These are phyloP conservation scores for Neodiprion pinetum DNA, from an alignment of 1,140 invertebrate genomes.

Conservation along the genomic window DNA sequence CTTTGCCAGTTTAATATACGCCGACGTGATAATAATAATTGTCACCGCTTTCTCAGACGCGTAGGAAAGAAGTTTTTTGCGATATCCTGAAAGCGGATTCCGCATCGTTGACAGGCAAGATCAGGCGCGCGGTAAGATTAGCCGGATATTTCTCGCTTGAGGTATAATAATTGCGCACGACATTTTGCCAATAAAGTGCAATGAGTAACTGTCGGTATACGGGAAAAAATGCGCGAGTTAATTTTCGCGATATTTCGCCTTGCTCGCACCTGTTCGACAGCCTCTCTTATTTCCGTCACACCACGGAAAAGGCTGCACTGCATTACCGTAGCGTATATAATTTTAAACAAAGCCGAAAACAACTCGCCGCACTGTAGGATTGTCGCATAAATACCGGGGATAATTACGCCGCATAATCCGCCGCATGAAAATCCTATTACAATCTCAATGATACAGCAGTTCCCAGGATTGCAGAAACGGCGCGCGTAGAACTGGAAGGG, in stretches of 20 bases:
- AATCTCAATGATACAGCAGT: not conserved
- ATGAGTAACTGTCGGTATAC: too few species aligned
- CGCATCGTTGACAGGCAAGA: conserved; percentile 27
- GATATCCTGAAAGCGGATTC: not conserved
- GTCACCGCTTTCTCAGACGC: not conserved
- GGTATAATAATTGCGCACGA: too few species aligned
- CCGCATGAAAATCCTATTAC: not conserved
- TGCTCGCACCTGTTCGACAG: too few species aligned
- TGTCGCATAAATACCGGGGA: too few species aligned
- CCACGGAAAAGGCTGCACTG: conserved; percentile 2
- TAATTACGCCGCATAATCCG: not conserved
- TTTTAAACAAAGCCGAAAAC: too few species aligned
- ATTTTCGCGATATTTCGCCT: too few species aligned
- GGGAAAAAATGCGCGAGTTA: too few species aligned
- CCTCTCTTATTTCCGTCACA: conserved; percentile 9
- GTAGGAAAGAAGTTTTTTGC: not conserved
- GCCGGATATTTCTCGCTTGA: conserved; percentile 16
- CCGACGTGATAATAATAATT: not conserved
- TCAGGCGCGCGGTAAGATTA: conserved; percentile 22
- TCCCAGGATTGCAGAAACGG: not conserved
- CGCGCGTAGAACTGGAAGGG: not conserved
- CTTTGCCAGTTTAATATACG: not conserved
- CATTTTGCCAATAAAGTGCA: too few species aligned
- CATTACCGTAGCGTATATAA: not conserved
- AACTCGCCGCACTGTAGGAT: too few species aligned